phyloP scores from a whole-genome alignment of 2,888 invertebrate species.

The Leucoptera coffeella region DNA sequence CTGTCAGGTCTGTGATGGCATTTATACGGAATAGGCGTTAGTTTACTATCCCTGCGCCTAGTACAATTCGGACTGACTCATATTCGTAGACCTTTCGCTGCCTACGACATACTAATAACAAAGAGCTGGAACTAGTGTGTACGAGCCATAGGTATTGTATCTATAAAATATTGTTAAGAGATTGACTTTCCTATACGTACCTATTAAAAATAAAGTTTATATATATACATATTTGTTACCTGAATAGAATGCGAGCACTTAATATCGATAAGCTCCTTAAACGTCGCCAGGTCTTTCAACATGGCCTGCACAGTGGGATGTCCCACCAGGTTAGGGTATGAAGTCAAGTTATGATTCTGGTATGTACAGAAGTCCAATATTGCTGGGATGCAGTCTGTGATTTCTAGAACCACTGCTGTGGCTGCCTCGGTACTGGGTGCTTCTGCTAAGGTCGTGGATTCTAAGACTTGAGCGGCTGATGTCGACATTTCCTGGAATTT shows the following conservation, averaged over 20 bases:
- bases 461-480: constrained; percentile 35
- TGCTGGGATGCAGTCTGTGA: constrained; percentile 63
- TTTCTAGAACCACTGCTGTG: constrained; percentile 43
- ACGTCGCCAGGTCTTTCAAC: constrained; percentile 67
- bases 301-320: constrained; percentile 61
- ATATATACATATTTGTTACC: too few relatives aligned
- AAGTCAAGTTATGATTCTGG: constrained; percentile 71
- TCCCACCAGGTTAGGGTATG: constrained; percentile 78
- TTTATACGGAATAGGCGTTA: too few relatives aligned
- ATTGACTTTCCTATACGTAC: too few relatives aligned
- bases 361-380: constrained; percentile 64
- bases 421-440: constrained; percentile 31
- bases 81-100: too few relatives aligned
- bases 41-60: too few relatives aligned
- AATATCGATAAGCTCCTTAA: constrained; percentile 81
- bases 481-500: constrained; percentile 34
- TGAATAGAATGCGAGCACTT: constrained; percentile 85
- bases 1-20: too few relatives aligned
- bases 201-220: too few relatives aligned
- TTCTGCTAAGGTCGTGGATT: constrained; percentile 25
- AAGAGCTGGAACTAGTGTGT: too few relatives aligned
- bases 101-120: too few relatives aligned
- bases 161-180: too few relatives aligned
- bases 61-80: too few relatives aligned
- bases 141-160: too few relatives aligned